A percentile compares a stretch with the other conserved stretches of the same genome.
These are phyloP conservation scores for Stenchaetothrips biformis DNA, from an alignment of 2,888 invertebrate species.

Conservation along the genomic window DNA sequence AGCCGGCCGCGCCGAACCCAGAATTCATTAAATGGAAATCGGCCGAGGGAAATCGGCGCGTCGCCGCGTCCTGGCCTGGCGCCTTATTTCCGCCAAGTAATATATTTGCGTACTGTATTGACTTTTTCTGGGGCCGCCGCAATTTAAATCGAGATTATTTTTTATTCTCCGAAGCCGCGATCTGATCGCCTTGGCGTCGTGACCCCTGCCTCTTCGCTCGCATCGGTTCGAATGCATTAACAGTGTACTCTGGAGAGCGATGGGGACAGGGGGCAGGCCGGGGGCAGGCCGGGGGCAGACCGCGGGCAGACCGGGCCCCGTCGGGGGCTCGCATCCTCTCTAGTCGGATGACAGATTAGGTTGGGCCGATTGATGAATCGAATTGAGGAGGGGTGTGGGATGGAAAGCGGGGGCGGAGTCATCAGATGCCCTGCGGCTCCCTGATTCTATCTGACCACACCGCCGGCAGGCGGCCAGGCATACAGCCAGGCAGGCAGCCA, in stretches of 20 bases:
- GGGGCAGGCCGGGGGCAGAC: too few relatives aligned
- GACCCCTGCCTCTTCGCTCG: background rate
- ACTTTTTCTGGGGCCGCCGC: background rate
- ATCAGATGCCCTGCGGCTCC: slow-evolving; percentile 4
- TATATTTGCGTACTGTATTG: background rate
- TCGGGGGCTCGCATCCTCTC: background rate
- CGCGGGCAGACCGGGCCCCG: too few relatives aligned
- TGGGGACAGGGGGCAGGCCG: too few relatives aligned
- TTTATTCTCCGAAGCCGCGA: background rate
- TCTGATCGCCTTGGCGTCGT: too few relatives aligned
- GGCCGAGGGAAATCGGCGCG: too few relatives aligned
- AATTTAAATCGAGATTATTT: background rate
- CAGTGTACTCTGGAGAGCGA: too few relatives aligned
- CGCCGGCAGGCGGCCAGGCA: background rate
- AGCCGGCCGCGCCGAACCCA: background rate
- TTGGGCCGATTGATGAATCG: slow-evolving; percentile 17
- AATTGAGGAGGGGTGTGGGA: background rate
- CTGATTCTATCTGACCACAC: background rate
- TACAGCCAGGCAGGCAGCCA: background rate
- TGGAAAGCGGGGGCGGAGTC: background rate
- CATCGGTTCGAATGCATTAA: too few relatives aligned
- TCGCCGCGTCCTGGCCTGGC: background rate
- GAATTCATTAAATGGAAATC: slow-evolving; percentile 9
- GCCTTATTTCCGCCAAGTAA: background rate
- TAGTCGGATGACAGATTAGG: slow-evolving; percentile 8